Evolutionary conservation across 1,140 invertebrate species (phyloP), one percentile per base, ranked within the genome.

Genomic region (Scaptomyza montana): DNA sequence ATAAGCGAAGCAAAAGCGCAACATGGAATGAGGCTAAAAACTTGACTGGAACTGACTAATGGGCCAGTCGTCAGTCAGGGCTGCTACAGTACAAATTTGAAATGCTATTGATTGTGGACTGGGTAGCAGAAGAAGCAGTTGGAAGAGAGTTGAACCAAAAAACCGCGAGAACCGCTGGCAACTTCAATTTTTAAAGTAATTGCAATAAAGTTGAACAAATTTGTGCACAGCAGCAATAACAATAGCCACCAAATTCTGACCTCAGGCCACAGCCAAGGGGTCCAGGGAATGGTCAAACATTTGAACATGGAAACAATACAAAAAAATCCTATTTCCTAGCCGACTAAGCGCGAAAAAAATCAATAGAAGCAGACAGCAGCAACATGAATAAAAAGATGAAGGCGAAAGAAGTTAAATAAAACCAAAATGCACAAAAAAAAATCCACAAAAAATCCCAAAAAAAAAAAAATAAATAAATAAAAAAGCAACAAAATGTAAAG

Each of bases 151-250:
- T 65, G 2, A 25, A 53, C 25, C 39, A 12, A 50, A 62, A 71
- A 86, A 87, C 82, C 82, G 65, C 78, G 67, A 55, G 53, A 89
- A 89, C 84, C 84, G 77, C 84, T 65, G 66, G 66, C 79, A 89
- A 89, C 79, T 89, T 89, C 77, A 89, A 89, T 89, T 89, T 89
- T 89, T 89, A 89, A 89, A 89, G 84, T 89, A 89, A 89, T 89
- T 89, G 84, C 84, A 69, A 74, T 78, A 89, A 84, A 89, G 84
- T 89, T 89, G 74, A 73, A 73, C 84, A 87, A 80, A 66, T 82
- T 87, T 87, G 86, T 28, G 53, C 41, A 53, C 46, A 45, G 25
- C 43, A 59, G 28, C 43, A 65, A 55, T 19, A 47, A 39, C 45
- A 49, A 49, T 25, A 28, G 30, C 25, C 10, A 51, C 45, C 21